phyloP scores from a whole-genome alignment of 2,113 vertebrate species.

The Butorides virescens region DNA sequence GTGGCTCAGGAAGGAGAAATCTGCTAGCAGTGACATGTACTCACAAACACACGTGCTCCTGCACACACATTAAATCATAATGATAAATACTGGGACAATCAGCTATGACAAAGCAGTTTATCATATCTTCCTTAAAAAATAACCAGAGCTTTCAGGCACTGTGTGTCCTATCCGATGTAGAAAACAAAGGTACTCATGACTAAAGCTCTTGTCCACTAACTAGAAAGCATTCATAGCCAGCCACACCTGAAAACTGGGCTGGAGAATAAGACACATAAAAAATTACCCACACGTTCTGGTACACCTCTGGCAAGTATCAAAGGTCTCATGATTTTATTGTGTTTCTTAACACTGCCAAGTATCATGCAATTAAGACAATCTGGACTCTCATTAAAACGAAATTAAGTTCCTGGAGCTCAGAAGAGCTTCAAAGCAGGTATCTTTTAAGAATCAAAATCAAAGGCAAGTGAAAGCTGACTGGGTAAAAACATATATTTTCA shows the following conservation, averaged over 20 bases:
- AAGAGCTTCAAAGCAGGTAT: slow-evolving; percentile 25
- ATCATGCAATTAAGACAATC: slow-evolving; percentile 49
- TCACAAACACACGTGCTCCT: neutral
- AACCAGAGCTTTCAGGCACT: slow-evolving; percentile 3
- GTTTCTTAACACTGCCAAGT: slow-evolving; percentile 37
- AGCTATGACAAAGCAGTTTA: neutral
- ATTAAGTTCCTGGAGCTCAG: neutral
- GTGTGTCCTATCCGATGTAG: neutral
- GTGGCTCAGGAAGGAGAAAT: neutral
- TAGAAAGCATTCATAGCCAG: neutral
- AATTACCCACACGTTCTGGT: neutral
- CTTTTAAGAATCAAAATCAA: slow-evolving; percentile 29
- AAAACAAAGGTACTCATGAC: slow-evolving; percentile 6
- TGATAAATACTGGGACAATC: neutral
- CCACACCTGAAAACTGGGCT: slow-evolving; percentile 30
- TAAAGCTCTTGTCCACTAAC: slow-evolving; percentile 17
- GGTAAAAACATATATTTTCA: neutral
- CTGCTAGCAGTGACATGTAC: neutral
- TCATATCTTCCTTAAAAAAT: neutral
- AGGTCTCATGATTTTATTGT: slow-evolving; percentile 6
- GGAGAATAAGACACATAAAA: neutral
- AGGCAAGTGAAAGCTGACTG: slow-evolving; percentile 2
- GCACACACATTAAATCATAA: neutral
- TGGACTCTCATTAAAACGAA: slow-evolving; percentile 39
- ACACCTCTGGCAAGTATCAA: slow-evolving; percentile 18